Evolutionary conservation across 2,888 invertebrate species (phyloP).

Genomic region (Hybos culiciformis): DNA sequence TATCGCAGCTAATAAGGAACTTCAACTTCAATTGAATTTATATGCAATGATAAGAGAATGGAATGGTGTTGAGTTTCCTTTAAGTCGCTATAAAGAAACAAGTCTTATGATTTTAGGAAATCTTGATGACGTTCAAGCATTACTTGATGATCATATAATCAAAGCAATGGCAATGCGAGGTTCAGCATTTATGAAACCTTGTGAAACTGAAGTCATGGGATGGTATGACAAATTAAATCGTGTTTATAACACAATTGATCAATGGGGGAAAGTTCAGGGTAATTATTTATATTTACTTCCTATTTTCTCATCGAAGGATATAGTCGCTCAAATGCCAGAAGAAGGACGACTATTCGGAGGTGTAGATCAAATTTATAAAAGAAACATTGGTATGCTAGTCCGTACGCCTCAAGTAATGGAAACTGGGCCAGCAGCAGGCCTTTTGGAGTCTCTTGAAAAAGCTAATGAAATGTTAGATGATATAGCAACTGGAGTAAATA

Average conservation of each 20-base stretch:
- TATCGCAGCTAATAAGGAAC: conserved; percentile 52
- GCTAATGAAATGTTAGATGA: conserved; percentile 42
- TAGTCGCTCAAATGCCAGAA: conserved; percentile 49
- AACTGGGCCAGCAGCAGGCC: conserved; percentile 43
- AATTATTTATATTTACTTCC: conserved; percentile 51
- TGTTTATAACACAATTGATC: conserved; percentile 44
- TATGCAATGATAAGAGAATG: conserved; percentile 54
- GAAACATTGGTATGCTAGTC: conserved; percentile 32
- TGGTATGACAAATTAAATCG: conserved; percentile 46
- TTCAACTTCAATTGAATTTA: conserved; percentile 45
- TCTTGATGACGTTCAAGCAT: conserved; percentile 48
- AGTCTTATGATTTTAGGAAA: conserved; percentile 47
- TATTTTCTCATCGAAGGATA: conserved; percentile 52
- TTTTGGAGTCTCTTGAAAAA: conserved; percentile 55
- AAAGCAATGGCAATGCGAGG: conserved; percentile 58
- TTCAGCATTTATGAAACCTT: conserved; percentile 55
- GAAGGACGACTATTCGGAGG: conserved; percentile 45
- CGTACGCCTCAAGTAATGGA: conserved; percentile 35
- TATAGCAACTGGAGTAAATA: conserved; percentile 47
- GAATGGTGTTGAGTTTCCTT: conserved; percentile 45
- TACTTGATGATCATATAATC: conserved; percentile 55
- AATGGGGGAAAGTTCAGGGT: conserved; percentile 51
- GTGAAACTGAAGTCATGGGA: conserved; percentile 37
- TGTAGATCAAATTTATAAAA: conserved; percentile 37
- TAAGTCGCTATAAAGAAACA: conserved; percentile 44